phyloP scores from a whole-genome alignment of 2,888 invertebrate genomes.

The Orchesella flavescens region DNA sequence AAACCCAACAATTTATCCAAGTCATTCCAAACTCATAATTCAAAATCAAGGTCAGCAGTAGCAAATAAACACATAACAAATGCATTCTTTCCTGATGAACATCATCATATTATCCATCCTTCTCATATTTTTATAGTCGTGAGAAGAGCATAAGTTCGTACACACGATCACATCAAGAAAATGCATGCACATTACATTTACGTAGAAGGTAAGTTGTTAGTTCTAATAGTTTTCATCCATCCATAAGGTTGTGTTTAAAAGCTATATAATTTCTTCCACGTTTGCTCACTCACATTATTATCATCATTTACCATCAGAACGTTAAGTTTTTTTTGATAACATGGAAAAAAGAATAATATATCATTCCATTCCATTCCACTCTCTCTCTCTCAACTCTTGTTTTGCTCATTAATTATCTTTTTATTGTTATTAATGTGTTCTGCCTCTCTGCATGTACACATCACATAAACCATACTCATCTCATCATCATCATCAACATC shows the following conservation, averaged over 20 bases:
- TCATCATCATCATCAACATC: no score
- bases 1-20: slow-evolving; percentile 38
- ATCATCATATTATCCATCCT: neutral
- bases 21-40: slow-evolving; percentile 58
- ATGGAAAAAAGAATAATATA: slow-evolving; percentile 4
- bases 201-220: no score
- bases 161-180: no score
- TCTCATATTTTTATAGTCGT: neutral
- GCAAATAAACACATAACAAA: neutral
- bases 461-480: no score
- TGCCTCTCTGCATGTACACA: neutral
- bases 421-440: slow-evolving; percentile 43
- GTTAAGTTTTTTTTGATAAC: slow-evolving; percentile 32
- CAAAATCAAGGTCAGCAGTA: slow-evolving; percentile 61
- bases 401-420: slow-evolving; percentile 55
- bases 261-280: no score
- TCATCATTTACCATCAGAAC: slow-evolving; percentile 1
- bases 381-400: slow-evolving; percentile 11
- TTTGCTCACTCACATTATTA: neutral
- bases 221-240: no score
- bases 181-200: neutral
- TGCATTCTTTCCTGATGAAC: neutral
- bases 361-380: neutral
- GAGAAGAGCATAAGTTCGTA: slow-evolving; percentile 6
- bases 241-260: no score